Conservation (phyloP, 2,797 vertebrate genomes). For the Acomys russatus region DNA sequence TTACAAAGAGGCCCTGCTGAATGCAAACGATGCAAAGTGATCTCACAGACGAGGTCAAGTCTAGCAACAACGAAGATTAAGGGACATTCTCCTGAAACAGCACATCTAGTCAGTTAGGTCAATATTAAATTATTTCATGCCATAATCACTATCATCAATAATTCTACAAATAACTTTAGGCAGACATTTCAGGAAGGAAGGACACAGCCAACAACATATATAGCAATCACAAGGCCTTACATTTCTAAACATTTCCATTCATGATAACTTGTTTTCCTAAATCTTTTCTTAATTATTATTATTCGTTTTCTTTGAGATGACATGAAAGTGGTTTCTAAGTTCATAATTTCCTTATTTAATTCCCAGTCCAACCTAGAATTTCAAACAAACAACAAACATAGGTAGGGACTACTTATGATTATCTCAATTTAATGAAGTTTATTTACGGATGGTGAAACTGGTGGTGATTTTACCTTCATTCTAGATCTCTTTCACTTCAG, state of each 20-base stretch:
- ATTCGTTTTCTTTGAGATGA: not conserved
- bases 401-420: not conserved
- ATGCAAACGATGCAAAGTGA: not conserved
- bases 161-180: not conserved
- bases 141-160: not conserved
- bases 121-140: not conserved
- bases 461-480: not conserved
- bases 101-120: not conserved
- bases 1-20: not conserved
- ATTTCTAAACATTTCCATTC: not conserved
- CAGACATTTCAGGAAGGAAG: not conserved
- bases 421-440: not conserved
- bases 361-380: not conserved
- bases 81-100: not conserved
- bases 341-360: constrained; percentile 24
- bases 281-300: no score
- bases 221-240: not conserved
- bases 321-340: not conserved
- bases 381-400: not conserved
- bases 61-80: not conserved
- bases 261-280: not conserved
- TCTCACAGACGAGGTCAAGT: not conserved
- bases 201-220: no score
- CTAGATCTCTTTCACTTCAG: not conserved
- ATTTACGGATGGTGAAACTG: not conserved